These are phyloP conservation scores for Pristionchus mayeri DNA, from an alignment of 2,888 invertebrate genomes.

Conservation along the genomic window DNA sequence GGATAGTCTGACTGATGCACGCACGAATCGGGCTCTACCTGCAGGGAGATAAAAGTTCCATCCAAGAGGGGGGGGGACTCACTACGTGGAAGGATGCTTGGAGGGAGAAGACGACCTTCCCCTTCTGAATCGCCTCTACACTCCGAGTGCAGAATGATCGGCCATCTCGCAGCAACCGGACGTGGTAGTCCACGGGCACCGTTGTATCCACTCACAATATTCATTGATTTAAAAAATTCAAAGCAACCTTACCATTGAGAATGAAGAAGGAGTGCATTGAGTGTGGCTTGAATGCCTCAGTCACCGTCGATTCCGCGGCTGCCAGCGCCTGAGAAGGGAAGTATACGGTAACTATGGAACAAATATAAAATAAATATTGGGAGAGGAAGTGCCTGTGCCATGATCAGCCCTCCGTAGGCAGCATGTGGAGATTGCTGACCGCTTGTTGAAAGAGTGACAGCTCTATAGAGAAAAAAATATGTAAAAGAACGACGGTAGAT, in stretches of 20 bases:
- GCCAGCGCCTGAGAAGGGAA: constrained; percentile 57
- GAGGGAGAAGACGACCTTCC: constrained; percentile 76
- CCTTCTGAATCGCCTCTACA: constrained; percentile 78
- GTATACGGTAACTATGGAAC: neutral
- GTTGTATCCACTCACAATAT: constrained; percentile 66
- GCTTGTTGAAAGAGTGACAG: constrained; percentile 55
- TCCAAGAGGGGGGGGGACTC: neutral
- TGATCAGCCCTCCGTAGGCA: constrained; percentile 72
- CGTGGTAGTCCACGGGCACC: constrained; percentile 77
- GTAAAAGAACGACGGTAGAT: neutral
- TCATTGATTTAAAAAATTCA: neutral
- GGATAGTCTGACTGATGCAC: constrained; percentile 63
- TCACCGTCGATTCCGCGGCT: constrained; percentile 70
- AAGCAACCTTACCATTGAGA: constrained; percentile 61
- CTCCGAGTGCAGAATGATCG: constrained; percentile 65
- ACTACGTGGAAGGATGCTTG: constrained; percentile 72
- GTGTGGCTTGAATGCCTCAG: constrained; percentile 66
- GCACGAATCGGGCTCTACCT: constrained; percentile 59
- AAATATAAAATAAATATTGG: neutral
- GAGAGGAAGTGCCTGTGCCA: constrained; percentile 67
- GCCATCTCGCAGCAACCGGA: constrained; percentile 77
- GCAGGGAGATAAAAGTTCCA: neutral
- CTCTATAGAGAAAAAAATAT: constrained; percentile 53
- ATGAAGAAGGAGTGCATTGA: constrained; percentile 72
- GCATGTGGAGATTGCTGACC: constrained; percentile 60